Base-by-base conservation (phyloP, 2,888 invertebrate genomes). In the Chironomus riparius region DNA sequence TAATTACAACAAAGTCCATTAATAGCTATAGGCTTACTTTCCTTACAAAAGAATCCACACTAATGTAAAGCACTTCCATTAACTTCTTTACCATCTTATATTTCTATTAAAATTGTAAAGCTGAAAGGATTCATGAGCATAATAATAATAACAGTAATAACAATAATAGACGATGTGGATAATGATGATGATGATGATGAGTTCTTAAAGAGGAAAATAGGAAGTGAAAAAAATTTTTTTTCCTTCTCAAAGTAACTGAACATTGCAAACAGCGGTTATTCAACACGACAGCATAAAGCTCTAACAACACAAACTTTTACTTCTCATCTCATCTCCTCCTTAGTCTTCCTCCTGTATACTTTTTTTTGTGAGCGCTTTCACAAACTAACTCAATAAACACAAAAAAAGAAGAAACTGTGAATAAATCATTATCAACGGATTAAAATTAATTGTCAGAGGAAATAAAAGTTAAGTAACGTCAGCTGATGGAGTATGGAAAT, bases 381-480 rank as follows among this genome's bases (percentile, higher is more conserved):
- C 65, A 65, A 65, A 24, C 65, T 21, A 21, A 18, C 22, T 21
- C 65, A 22, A 18, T 56, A 18, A 56, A 18, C 56, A 13, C 28
- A 47, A 15, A 68, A 15, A 22, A 62, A n/a, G n/a, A 62, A 65
- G 28, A 18, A 70, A 48, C n/a, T 15, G 24, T 71, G 71, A 71
- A 71, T 71, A 71, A 56, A 56, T 71, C 71, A 71, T 71, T 71
- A 71, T 47, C 71, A 56, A 18, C 24, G 71, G 71, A 24, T 71
- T 71, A 56, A 71, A 71, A 71, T 71, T 71, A 71, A 71, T 71
- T 56, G 71, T 56, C 24, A 47, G 71, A 56, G 65, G 56, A 71
- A 71, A 71, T 56, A 71, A 71, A 71, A 71, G 71, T 71, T 71
- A 71, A 71, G 71, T 71, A 71, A 71, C 71, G 71, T 71, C 71